A percentile compares a stretch with the other conserved stretches of the same genome.
These are phyloP conservation scores for Paratrypauchen microcephalus DNA, from an alignment of 2,797 vertebrate species.

Conservation along the genomic window DNA sequence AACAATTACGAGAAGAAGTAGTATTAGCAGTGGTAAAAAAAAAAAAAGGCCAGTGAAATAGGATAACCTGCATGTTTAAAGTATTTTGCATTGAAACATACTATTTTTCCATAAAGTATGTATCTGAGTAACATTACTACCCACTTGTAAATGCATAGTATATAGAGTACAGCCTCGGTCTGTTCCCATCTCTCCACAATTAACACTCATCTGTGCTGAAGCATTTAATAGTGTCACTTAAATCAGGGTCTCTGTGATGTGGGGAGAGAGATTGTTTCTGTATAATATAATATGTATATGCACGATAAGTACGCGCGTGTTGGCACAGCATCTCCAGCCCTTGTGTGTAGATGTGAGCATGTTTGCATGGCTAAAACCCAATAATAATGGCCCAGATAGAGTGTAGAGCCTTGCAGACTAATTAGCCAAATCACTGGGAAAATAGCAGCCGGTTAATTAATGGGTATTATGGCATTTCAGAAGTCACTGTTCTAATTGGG, in stretches of 20 bases:
- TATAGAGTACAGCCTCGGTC: slow-evolving; percentile 34
- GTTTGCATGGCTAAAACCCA: slow-evolving; percentile 85
- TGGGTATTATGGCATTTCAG: slow-evolving; percentile 97
- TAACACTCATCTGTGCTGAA: slow-evolving; percentile 68
- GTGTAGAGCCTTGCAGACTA: slow-evolving; percentile 88
- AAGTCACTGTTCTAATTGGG: slow-evolving; percentile 95
- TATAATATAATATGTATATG: slow-evolving; percentile 25
- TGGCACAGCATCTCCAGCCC: slow-evolving; percentile 27
- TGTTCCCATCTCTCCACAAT: slow-evolving; percentile 50
- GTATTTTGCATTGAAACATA: not conserved
- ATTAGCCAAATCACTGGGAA: slow-evolving; percentile 98
- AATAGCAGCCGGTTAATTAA: slow-evolving; percentile 99
- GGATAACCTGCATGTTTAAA: not conserved
- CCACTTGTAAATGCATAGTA: slow-evolving; percentile 7
- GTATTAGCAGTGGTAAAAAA: too few relatives aligned
- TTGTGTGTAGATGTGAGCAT: slow-evolving; percentile 31
- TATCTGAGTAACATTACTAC: not conserved
- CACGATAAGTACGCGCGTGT: slow-evolving; percentile 33
- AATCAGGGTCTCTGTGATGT: slow-evolving; percentile 83
- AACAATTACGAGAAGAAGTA: not conserved
- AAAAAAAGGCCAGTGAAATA: not conserved
- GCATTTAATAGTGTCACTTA: slow-evolving; percentile 87
- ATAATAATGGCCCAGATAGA: slow-evolving; percentile 90
- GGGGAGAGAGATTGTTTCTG: slow-evolving; percentile 46
- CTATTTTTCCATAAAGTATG: not conserved